A percentile compares a stretch with the other conserved stretches of the same genome.
Evolutionary conservation across 2,797 vertebrate genomes (phyloP).

Genomic region (Pseudotriccus pelzelni): DNA sequence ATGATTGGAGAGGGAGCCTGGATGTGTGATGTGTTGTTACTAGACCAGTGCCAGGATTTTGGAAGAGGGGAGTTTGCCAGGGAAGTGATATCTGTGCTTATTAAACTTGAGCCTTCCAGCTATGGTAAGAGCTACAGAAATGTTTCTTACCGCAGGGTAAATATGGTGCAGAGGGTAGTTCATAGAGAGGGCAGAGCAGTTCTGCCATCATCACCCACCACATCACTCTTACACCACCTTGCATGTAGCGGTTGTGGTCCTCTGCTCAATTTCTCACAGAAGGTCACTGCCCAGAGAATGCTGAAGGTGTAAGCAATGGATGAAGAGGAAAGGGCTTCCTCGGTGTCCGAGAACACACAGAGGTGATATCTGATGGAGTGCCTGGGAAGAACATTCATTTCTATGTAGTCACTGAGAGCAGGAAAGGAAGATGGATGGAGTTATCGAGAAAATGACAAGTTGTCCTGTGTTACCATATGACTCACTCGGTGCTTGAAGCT

Average conservation of each 20-base stretch:
- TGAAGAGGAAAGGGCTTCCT: not conserved
- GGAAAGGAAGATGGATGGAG: not conserved
- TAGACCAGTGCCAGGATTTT: not conserved
- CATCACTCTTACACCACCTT: not conserved
- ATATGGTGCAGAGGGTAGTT: not conserved
- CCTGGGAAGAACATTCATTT: not conserved
- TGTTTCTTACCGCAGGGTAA: not conserved
- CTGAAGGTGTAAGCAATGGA: fast-evolving
- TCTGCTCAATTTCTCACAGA: not conserved
- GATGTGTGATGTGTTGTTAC: not conserved
- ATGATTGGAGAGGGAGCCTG: slow-evolving; percentile 2
- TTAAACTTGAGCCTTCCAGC: not conserved
- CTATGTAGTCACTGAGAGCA: not conserved
- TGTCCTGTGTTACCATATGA: not conserved
- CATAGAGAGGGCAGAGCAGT: not conserved
- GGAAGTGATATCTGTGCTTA: not conserved
- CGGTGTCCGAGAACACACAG: fast-evolving
- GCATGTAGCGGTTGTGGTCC: not conserved
- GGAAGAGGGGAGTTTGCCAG: not conserved
- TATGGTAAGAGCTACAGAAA: not conserved
- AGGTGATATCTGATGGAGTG: not conserved
- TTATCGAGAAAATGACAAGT: not conserved
- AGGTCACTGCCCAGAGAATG: not conserved
- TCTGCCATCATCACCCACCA: not conserved
- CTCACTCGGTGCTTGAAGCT: not conserved